Base-by-base conservation (phyloP, 2,888 invertebrate species). In the Microctonus hyperodae region DNA sequence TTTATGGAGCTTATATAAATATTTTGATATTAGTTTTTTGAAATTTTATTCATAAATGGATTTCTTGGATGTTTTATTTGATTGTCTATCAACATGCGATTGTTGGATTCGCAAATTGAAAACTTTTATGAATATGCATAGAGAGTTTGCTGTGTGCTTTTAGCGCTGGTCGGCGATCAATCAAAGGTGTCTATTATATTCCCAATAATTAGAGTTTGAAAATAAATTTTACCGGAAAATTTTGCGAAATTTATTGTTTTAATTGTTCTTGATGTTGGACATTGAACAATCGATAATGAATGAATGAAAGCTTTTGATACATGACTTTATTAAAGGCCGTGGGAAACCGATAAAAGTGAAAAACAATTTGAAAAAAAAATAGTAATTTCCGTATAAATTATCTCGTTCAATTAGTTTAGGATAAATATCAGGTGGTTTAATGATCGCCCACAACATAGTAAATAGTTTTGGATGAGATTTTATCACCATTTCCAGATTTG, bases 11-110 rank as follows among this genome's bases (percentile, higher is more conserved):
- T 23, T 5, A 13, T 11, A 25, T 51, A 23, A 2, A 10, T 51
- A 1, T 51, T 51, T 56, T 11, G 31, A 44, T 44, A 3, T 16
- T 16, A 44, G 16, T 44, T 35, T 35, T 10, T 35, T 10, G 35
- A 0, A 35, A 11, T 35, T 9, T 0, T 35, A 11, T 9, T 35
- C 35, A 10, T 35, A n/a, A n/a, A 9, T 50, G 16, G 10, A 50
- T 20, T 50, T 20, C 7, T 28, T 23, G 20, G 37, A 57, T 10
- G 16, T 22, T 23, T 13, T 48, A 35, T 33, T 60, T 33, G 25
- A 35, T 55, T 16, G 22, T 44, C 40, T 2, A 65, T 31, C n/a
- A n/a, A n/a, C 25, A 40, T 44, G 23, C 55, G 33, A 65, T 53
- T 60, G 40, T 28, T 44, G 4, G 59, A 28, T 40, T n/a, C 31